Evolutionary conservation across 2,113 vertebrate species (phyloP), one percentile per base, ranked within the genome.

Genomic region (Ariopsis seemanni): DNA sequence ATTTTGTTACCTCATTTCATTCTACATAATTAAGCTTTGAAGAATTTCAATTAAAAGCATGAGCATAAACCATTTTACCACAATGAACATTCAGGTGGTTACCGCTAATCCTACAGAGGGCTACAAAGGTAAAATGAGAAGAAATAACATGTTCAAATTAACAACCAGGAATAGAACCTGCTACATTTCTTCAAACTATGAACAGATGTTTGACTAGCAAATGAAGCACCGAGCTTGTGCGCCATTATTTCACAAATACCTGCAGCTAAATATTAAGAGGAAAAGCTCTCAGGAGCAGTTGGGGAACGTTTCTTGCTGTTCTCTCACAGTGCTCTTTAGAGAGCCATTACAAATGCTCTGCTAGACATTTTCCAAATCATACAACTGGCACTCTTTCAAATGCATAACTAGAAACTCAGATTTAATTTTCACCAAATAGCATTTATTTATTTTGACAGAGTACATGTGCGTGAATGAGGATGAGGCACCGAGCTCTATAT

Each of bases 161-260:
- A 84, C 82, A 77, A 53, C n/a, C 50, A 50, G 60, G 30, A 67
- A 86, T 9, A 72, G 30, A 84, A 30, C 18, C 55, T 53, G 5
- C 52, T 30, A 67, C 5, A 14, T 14, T 27, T n/a, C 18, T 22
- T 27, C 58, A 27, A 75, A 77, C 22, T 48, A 48, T 67, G 8
- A 17, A 65, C 62, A 85, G 34, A 85, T 5, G 34, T n/a, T 20
- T 74, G 27, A 34, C 22, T 52, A 12, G 62, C 22, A 83, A 58
- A 20, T 15, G n/a, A 42, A 85, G 71, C n/a, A 42, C 15, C 5
- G 17, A 83, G 34, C 63, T 25, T n/a, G 27, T 57, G 63, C 9
- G 69, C 17, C 30, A 71, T 30, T 71, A 15, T 58, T 34, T 20
- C 18, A 62, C 50, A 53, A 52, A 83, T 50, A n/a, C 42, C 14